Evolutionary conservation across 2,888 invertebrate genomes (phyloP), one percentile per base, ranked within the genome.

Genomic region (Cryptocephalus moraei): DNA sequence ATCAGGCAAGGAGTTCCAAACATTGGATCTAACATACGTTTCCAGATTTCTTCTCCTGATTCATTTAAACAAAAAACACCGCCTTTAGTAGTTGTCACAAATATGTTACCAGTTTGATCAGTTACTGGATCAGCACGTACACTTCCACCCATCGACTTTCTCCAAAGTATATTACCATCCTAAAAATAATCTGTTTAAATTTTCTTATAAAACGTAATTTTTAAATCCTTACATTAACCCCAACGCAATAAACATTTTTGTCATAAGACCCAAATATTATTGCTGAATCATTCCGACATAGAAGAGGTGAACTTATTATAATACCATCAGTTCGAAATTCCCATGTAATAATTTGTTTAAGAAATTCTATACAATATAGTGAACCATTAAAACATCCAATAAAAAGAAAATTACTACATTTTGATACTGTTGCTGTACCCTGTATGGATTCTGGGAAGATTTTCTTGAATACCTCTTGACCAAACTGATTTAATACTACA

Each of bases 381-480:
- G 73, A 73, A 6, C 85, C 82, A 69, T 91, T 82, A 66, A 89
- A 86, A 50, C 88, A 83, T 12, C 91, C 91, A 13, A 90, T 80
- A 48, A 84, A 73, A 0, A 84, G 79, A 56, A 58, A 67, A 33
- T 65, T 57, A 14, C 69, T 72, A 63, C 68, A 68, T 1, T 52
- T 39, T 33, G 73, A 72, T 14, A 71, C 48, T 52, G 68, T 68
- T 9, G 76, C 71, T 36, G 74, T 53, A 47, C 61, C 83, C 69
- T 91, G 90, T 22, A 92, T 78, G 43, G 90, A 76, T 56, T 86
- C 80, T 8, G 80, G 78, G 4, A 89, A 63, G 47, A 63, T 61
- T 12, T 80, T 50, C 39, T 67, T 59, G 10, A 78, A 78, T 44
- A 74, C 62, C 41, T 75, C 59, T 6, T 61, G 40, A 0, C 85